These are phyloP conservation scores for Copsychus sechellarum DNA, from an alignment of 2,113 vertebrate species.

Conservation along the genomic window DNA sequence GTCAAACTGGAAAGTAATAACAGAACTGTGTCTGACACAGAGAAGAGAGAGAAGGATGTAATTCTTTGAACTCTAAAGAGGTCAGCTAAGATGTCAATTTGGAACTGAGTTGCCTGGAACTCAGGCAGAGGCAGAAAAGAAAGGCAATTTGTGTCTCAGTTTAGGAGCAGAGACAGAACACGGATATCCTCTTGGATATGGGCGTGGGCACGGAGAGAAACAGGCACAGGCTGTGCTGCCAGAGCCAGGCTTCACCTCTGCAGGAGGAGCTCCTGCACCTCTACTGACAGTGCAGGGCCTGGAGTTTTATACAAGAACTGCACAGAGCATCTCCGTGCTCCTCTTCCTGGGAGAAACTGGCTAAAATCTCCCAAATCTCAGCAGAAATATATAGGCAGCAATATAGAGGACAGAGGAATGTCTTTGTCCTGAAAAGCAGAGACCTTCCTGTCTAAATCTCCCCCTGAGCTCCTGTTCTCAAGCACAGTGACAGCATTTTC, in stretches of 20 bases:
- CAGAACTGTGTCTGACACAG: not conserved
- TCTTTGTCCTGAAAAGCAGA: not conserved
- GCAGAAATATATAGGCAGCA: not conserved
- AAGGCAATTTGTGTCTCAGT: not conserved
- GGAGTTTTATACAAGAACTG: not conserved
- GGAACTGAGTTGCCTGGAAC: not conserved
- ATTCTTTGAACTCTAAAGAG: not conserved
- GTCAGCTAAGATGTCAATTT: not conserved
- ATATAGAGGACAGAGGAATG: accelerated
- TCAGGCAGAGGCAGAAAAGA: not conserved
- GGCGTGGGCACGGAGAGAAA: too few relatives aligned
- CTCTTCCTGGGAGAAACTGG: not conserved
- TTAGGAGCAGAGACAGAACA: not conserved
- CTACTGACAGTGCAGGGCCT: not conserved
- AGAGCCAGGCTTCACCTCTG: not conserved
- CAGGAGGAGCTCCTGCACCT: not conserved
- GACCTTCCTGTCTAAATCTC: not conserved
- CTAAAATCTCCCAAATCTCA: not conserved
- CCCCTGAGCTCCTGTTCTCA: not conserved
- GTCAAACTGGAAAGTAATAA: not conserved
- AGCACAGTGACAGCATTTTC: not conserved
- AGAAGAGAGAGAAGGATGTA: not conserved
- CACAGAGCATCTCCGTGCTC: not conserved
- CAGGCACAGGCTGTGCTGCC: not conserved
- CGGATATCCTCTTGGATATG: not conserved